phyloP scores from a whole-genome alignment of 2,113 vertebrate genomes.

The Mirza zaza region DNA sequence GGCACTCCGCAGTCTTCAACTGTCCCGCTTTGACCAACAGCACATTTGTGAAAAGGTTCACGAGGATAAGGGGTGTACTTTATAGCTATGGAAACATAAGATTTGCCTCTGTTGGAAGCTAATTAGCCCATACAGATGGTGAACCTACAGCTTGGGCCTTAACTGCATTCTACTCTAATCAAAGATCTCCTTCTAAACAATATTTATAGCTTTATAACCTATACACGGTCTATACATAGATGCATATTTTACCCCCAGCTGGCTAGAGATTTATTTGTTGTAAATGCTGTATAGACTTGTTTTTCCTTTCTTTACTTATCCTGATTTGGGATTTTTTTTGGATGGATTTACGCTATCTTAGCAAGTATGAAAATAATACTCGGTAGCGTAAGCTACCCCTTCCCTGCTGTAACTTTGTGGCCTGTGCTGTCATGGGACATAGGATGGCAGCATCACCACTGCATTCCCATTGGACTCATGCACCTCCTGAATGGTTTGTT shows the following conservation, averaged over 20 bases:
- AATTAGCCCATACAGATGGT: slow-evolving; percentile 61
- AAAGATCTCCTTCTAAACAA: slow-evolving; percentile 62
- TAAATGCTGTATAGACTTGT: slow-evolving; percentile 89
- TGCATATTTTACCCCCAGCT: slow-evolving; percentile 68
- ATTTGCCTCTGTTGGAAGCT: slow-evolving; percentile 62
- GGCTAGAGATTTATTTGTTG: slow-evolving; percentile 85
- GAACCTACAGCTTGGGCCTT: slow-evolving; percentile 58
- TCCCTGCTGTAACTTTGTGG: not conserved
- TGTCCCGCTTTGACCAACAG: not conserved
- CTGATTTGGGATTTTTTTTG: slow-evolving; percentile 75
- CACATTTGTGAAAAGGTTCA: not conserved
- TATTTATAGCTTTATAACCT: slow-evolving; percentile 81
- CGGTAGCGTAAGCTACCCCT: slow-evolving; percentile 51
- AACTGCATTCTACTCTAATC: slow-evolving; percentile 72
- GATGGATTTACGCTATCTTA: slow-evolving; percentile 62
- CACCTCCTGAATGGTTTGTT: slow-evolving; percentile 38
- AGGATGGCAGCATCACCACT: not conserved
- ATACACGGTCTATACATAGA: slow-evolving; percentile 79
- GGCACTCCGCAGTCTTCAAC: not conserved
- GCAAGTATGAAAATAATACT: slow-evolving; percentile 80
- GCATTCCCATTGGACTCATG: slow-evolving; percentile 68
- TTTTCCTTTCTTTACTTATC: slow-evolving; percentile 79
- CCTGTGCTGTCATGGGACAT: not conserved
- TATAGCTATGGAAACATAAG: not conserved
- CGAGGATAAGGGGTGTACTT: not conserved